These are phyloP conservation scores for Drosophila birchii DNA, from an alignment of 2,888 invertebrate genomes.

Conservation along the genomic window DNA sequence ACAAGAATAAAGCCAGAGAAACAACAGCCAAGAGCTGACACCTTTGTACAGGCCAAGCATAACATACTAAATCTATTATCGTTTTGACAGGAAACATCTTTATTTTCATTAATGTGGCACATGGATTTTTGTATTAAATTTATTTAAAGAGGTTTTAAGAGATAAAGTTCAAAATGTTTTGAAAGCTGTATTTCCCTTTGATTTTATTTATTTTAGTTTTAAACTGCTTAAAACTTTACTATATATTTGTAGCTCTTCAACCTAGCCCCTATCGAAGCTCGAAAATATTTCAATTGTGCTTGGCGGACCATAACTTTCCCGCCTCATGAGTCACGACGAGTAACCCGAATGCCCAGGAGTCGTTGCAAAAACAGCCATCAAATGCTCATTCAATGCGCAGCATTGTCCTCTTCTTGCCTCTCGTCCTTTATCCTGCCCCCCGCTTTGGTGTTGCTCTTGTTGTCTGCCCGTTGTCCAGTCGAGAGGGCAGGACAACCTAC, in stretches of 20 bases:
- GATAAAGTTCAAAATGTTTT: too few species aligned
- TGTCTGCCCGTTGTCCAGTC: constrained; percentile 39
- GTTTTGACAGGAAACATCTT: constrained; percentile 69
- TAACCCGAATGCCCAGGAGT: constrained; percentile 49
- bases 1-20: constrained; percentile 35
- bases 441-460: neutral
- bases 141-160: neutral
- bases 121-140: neutral
- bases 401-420: constrained; percentile 25
- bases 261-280: neutral
- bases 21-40: constrained; percentile 49
- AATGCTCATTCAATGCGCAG: constrained; percentile 46
- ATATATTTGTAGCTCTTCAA: neutral
- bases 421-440: constrained; percentile 18
- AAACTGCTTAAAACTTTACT: neutral
- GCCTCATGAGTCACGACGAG: constrained; percentile 49
- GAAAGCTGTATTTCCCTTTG: neutral
- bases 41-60: constrained; percentile 50
- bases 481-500: constrained; percentile 8
- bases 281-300: constrained; percentile 2
- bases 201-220: neutral
- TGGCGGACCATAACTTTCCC: constrained; percentile 16
- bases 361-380: constrained; percentile 40
- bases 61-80: constrained; percentile 80
- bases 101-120: constrained; percentile 23